Percentiles rank a stretch among this genome's conserved stretches.
Conservation (phyloP, 2,888 invertebrate species). For the Glyphotaelius pellucidus region DNA sequence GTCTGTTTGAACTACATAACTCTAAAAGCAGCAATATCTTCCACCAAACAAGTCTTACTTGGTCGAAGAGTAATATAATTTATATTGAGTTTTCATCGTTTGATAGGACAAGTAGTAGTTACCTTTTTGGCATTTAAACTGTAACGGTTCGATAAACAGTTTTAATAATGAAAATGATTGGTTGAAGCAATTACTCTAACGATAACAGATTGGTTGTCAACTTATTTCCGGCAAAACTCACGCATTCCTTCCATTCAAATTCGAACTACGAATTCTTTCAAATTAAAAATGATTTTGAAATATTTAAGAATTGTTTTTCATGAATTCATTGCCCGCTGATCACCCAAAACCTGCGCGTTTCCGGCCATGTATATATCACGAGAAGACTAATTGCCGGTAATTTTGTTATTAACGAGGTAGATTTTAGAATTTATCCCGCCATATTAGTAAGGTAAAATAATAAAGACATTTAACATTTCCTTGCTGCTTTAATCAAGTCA, state of each 20-base stretch:
- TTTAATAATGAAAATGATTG: background rate
- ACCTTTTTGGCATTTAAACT: background rate
- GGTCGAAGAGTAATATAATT: too few species aligned
- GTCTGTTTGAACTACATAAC: background rate
- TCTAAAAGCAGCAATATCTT: background rate
- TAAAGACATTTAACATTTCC: conserved; percentile 39
- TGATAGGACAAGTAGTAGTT: background rate
- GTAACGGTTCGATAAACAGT: conserved; percentile 2
- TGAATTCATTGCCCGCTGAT: conserved; percentile 10
- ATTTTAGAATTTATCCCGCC: conserved; percentile 23
- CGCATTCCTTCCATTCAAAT: background rate
- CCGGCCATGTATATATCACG: conserved; percentile 15
- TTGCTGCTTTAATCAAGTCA: conserved; percentile 11
- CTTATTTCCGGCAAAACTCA: background rate
- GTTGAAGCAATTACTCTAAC: background rate
- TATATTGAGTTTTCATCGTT: too few species aligned
- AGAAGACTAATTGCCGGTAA: conserved; percentile 45
- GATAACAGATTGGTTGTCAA: background rate
- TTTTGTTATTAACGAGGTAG: conserved; percentile 48
- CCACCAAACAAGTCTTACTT: too few species aligned
- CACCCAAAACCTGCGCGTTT: conserved; percentile 9
- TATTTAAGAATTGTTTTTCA: background rate
- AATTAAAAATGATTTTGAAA: background rate
- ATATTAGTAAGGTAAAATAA: conserved; percentile 24
- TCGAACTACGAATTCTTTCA: background rate